Percentiles rank a stretch among this genome's conserved stretches.
Conservation (phyloP, 2,888 invertebrate genomes). For the Myopa testacea region DNA sequence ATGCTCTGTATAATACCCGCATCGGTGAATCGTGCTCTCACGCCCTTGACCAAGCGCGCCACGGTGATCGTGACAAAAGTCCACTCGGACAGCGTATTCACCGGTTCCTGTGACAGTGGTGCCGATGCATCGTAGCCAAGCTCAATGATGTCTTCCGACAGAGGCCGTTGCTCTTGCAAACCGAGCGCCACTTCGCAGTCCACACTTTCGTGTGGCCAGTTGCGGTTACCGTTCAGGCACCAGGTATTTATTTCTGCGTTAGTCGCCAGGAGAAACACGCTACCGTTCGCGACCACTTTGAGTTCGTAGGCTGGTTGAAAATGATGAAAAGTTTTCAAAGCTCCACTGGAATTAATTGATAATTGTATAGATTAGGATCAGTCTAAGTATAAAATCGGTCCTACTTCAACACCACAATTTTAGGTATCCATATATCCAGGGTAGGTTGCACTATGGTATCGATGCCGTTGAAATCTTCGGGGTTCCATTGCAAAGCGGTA, state of each 20-base stretch:
- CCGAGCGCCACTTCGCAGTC: conserved; percentile 60
- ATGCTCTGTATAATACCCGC: conserved; percentile 52
- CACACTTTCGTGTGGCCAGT: conserved; percentile 65
- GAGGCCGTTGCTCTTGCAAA: conserved; percentile 41
- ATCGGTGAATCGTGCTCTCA: conserved; percentile 50
- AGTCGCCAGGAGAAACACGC: conserved; percentile 52
- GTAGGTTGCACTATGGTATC: conserved; percentile 51
- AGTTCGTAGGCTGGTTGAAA: conserved; percentile 52
- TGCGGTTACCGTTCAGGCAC: conserved; percentile 58
- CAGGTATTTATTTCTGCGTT: conserved; percentile 59
- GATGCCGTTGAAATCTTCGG: conserved; percentile 71
- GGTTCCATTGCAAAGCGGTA: conserved; percentile 73
- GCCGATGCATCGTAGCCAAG: conserved; percentile 50
- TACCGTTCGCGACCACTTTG: conserved; percentile 55
- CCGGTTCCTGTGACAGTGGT: conserved; percentile 55
- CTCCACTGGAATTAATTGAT: conserved; percentile 51
- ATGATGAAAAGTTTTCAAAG: conserved; percentile 52
- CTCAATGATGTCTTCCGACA: conserved; percentile 37
- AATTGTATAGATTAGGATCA: background rate
- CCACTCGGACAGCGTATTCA: conserved; percentile 62
- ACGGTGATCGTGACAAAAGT: conserved; percentile 55
- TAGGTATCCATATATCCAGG: conserved; percentile 60
- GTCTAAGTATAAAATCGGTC: conserved; percentile 15
- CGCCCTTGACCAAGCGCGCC: conserved; percentile 48
- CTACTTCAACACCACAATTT: conserved; percentile 59